A percentile compares a stretch with the other conserved stretches of the same genome.
Conservation (phyloP, 2,797 vertebrate genomes). For the Hoplostethus atlanticus region DNA sequence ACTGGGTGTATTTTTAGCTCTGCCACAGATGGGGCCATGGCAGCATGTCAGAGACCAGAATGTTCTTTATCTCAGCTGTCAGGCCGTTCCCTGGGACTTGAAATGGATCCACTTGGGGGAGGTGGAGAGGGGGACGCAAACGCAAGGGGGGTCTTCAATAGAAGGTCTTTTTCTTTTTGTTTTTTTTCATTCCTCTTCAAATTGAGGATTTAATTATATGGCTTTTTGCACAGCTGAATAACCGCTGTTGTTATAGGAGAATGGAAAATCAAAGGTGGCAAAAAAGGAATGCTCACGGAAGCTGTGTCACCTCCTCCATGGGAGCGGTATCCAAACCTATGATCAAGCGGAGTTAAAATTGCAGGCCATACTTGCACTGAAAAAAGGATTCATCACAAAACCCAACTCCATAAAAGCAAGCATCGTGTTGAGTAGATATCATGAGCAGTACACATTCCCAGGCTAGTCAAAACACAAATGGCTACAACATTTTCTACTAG, state of each 20-base stretch:
- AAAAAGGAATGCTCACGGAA: constrained; percentile 2
- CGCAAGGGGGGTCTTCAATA: neutral
- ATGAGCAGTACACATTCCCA: neutral
- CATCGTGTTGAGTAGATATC: neutral
- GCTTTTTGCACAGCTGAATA: constrained; percentile 22
- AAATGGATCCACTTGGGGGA: constrained; percentile 54
- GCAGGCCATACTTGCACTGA: neutral
- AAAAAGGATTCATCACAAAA: neutral
- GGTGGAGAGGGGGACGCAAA: neutral
- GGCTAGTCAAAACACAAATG: neutral
- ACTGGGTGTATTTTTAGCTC: constrained; percentile 78
- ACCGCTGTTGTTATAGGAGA: constrained; percentile 1
- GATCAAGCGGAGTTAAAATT: constrained; percentile 42
- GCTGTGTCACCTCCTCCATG: constrained; percentile 39
- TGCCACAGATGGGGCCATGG: constrained; percentile 72
- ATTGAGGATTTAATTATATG: constrained; percentile 43
- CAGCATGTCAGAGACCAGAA: constrained; percentile 74
- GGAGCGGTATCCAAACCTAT: constrained; percentile 32
- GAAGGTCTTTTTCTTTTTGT: no score
- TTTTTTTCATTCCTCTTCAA: neutral
- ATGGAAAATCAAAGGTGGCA: constrained; percentile 7
- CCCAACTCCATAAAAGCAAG: neutral
- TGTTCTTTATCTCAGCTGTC: constrained; percentile 82
- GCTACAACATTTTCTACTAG: no score
- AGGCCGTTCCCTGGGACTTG: constrained; percentile 39